Evolutionary conservation across 2,797 vertebrate species (phyloP).

Genomic region (Pelobates cultripes): DNA sequence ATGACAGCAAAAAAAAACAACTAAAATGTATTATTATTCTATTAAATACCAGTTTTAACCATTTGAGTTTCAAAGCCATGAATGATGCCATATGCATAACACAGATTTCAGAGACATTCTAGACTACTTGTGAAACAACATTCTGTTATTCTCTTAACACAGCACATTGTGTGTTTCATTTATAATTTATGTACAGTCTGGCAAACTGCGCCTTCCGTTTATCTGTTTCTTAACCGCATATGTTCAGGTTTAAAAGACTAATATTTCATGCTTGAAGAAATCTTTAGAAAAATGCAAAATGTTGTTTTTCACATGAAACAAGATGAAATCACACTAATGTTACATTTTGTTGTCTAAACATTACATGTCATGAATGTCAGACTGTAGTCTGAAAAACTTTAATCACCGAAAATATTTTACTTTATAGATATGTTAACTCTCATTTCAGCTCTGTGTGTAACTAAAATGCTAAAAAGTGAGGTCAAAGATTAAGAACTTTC

Average conservation of each 20-base stretch:
- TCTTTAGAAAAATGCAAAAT: background rate
- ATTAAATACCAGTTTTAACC: background rate
- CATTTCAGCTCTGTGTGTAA: too few relatives aligned
- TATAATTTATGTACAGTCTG: constrained; percentile 43
- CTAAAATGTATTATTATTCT: too few relatives aligned
- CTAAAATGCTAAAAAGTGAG: too few relatives aligned
- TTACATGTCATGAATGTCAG: background rate
- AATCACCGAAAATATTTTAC: too few relatives aligned
- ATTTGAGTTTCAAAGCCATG: background rate
- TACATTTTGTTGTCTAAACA: too few relatives aligned
- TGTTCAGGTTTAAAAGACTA: constrained; percentile 4
- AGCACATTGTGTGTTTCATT: constrained; percentile 29
- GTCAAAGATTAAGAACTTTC: too few relatives aligned
- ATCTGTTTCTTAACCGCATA: constrained; percentile 15
- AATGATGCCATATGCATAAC: background rate
- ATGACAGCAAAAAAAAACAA: too few relatives aligned
- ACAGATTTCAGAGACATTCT: constrained; percentile 7
- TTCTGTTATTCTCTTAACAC: constrained; percentile 10
- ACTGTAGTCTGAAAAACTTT: too few relatives aligned
- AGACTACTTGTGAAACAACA: constrained; percentile 4
- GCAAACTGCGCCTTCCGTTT: constrained; percentile 22
- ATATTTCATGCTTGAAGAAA: background rate
- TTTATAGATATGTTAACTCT: too few relatives aligned
- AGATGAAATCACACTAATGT: too few relatives aligned
- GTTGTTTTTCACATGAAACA: background rate